A percentile compares a stretch with the other conserved stretches of the same genome.
These are phyloP conservation scores for Parnassius smintheus DNA, from an alignment of 2,888 invertebrate species.

Conservation along the genomic window DNA sequence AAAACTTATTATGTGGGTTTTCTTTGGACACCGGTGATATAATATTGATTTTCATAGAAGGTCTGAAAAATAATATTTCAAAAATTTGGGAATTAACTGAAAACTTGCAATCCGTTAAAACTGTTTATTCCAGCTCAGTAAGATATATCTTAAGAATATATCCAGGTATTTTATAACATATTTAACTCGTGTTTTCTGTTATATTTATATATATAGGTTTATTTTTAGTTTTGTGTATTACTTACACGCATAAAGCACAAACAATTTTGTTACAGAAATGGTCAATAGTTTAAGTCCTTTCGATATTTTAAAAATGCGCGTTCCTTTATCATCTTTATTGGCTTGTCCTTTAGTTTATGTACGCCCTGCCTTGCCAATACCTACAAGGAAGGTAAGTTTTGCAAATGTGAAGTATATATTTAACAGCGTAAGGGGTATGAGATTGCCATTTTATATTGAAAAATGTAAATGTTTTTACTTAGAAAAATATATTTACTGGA, in stretches of 20 bases:
- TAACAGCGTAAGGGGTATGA: too few species aligned
- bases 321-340: constrained; percentile 53
- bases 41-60: constrained; percentile 60
- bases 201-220: background rate
- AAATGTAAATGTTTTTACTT: too few species aligned
- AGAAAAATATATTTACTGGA: too few species aligned
- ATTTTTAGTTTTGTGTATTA: background rate
- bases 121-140: constrained; percentile 55
- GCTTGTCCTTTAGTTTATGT: constrained; percentile 62
- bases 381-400: constrained; percentile 52
- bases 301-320: constrained; percentile 59
- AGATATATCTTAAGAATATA: constrained; percentile 56
- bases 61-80: constrained; percentile 59
- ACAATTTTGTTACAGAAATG: constrained; percentile 43
- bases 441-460: too few species aligned
- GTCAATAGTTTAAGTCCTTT: constrained; percentile 49
- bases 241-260: background rate
- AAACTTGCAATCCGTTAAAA: constrained; percentile 53
- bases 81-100: constrained; percentile 57
- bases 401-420: too few species aligned
- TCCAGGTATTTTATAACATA: constrained; percentile 43
- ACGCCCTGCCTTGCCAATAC: constrained; percentile 61
- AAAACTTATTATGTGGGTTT: constrained; percentile 59
- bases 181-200: background rate
- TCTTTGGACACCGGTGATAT: constrained; percentile 57